Conservation (phyloP, 1,140 invertebrate genomes). For the Pseudomyrmex flavicornis region DNA sequence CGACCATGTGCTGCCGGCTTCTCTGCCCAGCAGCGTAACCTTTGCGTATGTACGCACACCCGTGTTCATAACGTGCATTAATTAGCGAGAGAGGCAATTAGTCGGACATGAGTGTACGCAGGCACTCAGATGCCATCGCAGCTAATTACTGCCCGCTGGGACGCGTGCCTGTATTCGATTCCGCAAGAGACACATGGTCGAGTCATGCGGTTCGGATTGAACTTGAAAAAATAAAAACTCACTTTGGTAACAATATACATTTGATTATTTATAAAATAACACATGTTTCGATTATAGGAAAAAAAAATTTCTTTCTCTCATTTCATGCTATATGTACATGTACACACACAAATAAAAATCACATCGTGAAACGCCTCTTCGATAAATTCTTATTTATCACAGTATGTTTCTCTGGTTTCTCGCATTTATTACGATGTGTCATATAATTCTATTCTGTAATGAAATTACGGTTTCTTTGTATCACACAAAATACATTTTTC, state of each 20-base stretch:
- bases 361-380: constrained; percentile 3
- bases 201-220: not conserved
- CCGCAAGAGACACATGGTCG: not conserved
- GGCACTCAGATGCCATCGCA: constrained; percentile 24
- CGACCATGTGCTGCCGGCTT: constrained; percentile 16
- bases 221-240: constrained; percentile 7
- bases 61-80: constrained; percentile 31
- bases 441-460: not conserved
- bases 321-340: too few relatives aligned
- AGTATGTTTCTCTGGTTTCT: too few relatives aligned
- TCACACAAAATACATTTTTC: not conserved
- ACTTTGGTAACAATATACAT: not conserved
- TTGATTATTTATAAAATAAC: not conserved
- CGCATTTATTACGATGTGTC: not conserved
- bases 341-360: not conserved
- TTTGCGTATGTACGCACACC: constrained; percentile 3
- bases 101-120: constrained; percentile 29
- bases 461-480: not conserved
- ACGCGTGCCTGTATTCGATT: constrained; percentile 35
- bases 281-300: not conserved
- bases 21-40: constrained; percentile 26
- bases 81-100: constrained; percentile 49
- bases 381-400: not conserved
- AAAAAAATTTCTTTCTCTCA: not conserved
- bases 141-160: constrained; percentile 29